These are phyloP conservation scores for Bedellia somnulentella DNA, from an alignment of 2,888 invertebrate genomes.

Conservation along the genomic window DNA sequence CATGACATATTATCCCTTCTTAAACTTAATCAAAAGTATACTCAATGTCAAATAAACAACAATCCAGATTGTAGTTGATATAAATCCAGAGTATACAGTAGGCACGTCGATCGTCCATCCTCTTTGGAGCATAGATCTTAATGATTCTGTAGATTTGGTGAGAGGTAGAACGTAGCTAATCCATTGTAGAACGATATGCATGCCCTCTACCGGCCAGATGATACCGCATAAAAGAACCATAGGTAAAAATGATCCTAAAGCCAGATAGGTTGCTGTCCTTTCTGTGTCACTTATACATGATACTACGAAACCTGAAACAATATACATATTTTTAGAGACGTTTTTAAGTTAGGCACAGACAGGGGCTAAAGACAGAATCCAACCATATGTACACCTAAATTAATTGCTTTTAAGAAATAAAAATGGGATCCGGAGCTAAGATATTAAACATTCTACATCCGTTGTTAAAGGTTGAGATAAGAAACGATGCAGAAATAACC, in stretches of 20 bases:
- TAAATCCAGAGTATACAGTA: slow-evolving; percentile 79
- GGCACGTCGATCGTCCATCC: slow-evolving; percentile 77
- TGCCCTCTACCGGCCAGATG: slow-evolving; percentile 93
- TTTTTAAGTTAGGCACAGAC: too few species aligned
- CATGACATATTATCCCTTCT: slow-evolving; percentile 80
- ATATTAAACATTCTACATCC: too few species aligned
- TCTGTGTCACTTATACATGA: slow-evolving; percentile 80
- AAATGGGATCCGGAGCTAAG: too few species aligned
- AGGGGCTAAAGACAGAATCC: too few species aligned
- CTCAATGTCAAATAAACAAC: slow-evolving; percentile 72
- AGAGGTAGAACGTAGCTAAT: slow-evolving; percentile 78
- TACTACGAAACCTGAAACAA: slow-evolving; percentile 73
- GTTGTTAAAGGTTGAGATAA: too few species aligned
- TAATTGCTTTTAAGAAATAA: too few species aligned
- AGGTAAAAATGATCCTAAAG: slow-evolving; percentile 83
- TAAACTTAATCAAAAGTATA: slow-evolving; percentile 78
- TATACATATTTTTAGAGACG: too few species aligned
- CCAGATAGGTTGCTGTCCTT: slow-evolving; percentile 81
- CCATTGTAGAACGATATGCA: slow-evolving; percentile 74
- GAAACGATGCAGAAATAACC: too few species aligned
- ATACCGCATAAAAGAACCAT: slow-evolving; percentile 87
- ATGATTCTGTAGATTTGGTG: slow-evolving; percentile 85
- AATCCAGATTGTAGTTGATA: slow-evolving; percentile 80
- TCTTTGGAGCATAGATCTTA: slow-evolving; percentile 80
- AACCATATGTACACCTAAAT: too few species aligned